Evolutionary conservation across 2,888 invertebrate species (phyloP).

Genomic region (Protodeltote pygarga): DNA sequence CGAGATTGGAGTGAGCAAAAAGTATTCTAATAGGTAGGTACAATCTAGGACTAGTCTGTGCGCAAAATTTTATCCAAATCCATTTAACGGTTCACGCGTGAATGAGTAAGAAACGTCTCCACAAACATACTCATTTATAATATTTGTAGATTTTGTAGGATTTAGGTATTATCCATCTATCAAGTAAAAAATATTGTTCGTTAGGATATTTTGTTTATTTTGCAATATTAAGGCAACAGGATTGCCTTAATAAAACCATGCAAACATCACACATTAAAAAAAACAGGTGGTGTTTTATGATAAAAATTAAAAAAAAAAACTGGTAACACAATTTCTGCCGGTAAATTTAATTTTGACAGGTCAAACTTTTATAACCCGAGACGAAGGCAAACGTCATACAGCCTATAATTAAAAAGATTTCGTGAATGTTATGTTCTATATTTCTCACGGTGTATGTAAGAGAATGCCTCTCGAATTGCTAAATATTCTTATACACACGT

Average conservation of each 20-base stretch:
- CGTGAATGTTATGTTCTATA: constrained; percentile 38
- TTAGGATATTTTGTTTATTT: too few relatives aligned
- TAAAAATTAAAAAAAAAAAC: neutral
- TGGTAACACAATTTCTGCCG: constrained; percentile 31
- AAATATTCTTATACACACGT: constrained; percentile 21
- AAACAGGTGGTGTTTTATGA: neutral
- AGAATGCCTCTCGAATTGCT: constrained; percentile 37
- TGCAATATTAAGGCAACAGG: neutral
- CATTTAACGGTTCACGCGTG: too few relatives aligned
- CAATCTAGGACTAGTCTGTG: too few relatives aligned
- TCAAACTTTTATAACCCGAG: constrained; percentile 43
- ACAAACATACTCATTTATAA: too few relatives aligned
- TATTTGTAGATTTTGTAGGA: too few relatives aligned
- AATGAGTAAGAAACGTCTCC: too few relatives aligned
- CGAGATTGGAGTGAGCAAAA: too few relatives aligned
- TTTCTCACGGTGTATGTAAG: constrained; percentile 48
- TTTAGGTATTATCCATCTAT: too few relatives aligned
- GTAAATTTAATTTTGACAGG: constrained; percentile 43
- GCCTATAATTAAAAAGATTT: constrained; percentile 51
- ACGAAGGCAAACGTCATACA: constrained; percentile 22
- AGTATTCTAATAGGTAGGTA: too few relatives aligned
- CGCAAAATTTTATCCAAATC: too few relatives aligned
- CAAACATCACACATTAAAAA: neutral
- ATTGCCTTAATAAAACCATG: neutral
- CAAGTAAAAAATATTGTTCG: too few relatives aligned